Conservation (phyloP, 1,140 invertebrate species). For the Phenacoccus solenopsis region DNA sequence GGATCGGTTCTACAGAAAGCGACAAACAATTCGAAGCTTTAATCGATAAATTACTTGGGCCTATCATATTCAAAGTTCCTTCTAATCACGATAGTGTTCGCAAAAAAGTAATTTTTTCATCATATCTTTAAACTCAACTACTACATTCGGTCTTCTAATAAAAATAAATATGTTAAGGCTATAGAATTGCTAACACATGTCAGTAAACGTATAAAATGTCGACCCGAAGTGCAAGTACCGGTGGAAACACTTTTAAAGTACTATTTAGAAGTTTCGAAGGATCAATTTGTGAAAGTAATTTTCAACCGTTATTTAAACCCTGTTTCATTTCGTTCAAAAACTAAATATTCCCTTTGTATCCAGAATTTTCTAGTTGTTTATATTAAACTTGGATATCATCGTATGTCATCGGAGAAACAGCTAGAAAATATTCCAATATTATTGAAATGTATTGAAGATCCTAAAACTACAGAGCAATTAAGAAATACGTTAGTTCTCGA, state of each 20-base stretch:
- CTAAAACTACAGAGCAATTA: conserved; percentile 73
- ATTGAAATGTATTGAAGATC: conserved; percentile 61
- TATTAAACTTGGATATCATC: conserved; percentile 79
- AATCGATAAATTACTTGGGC: conserved; percentile 71
- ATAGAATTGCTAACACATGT: conserved; percentile 86
- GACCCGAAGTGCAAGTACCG: conserved; percentile 70
- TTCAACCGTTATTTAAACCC: not conserved
- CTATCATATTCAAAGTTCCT: conserved; percentile 73
- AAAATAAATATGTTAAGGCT: conserved; percentile 42
- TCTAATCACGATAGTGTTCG: conserved; percentile 72
- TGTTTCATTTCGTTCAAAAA: not conserved
- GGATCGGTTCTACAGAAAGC: conserved; percentile 71
- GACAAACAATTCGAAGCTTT: conserved; percentile 77
- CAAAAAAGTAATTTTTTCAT: conserved; percentile 47
- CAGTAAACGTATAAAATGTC: conserved; percentile 74
- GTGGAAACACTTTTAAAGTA: conserved; percentile 69
- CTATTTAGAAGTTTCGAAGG: conserved; percentile 62
- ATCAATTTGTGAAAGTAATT: conserved; percentile 70
- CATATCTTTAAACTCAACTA: not conserved
- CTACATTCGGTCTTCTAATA: too few species aligned
- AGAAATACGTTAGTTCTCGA: conserved; percentile 25
- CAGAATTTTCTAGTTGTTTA: conserved; percentile 91
- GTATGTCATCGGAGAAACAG: conserved; percentile 61
- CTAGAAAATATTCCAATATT: conserved; percentile 58
- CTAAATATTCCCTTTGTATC: conserved; percentile 32